Evolutionary conservation across 2,113 vertebrate species (phyloP), one percentile per base, ranked within the genome.

Genomic region (Natator depressus): DNA sequence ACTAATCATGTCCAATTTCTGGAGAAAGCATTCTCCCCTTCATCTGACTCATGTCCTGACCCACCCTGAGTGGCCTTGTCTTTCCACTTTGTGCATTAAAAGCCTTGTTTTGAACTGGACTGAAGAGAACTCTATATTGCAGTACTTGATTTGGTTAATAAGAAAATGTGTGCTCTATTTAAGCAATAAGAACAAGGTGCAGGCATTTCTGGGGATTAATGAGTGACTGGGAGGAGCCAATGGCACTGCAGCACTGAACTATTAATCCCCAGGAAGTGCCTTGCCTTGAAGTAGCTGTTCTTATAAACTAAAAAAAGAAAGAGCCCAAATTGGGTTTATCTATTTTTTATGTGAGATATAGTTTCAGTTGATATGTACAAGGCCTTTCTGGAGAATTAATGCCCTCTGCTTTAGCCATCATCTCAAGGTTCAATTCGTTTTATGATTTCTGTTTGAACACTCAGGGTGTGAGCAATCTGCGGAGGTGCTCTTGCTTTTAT

Each of bases 231-330:
- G 57, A 49, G 13, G 65, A 29, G 80, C 80, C 91, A 8, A 80
- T 88, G 69, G 78, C 47, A 13, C 6, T 50, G 47, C 11, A 88
- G 82, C 47, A 79, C 4, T 42, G 46, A 27, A 54, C 29, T 93
- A 93, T 81, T 86, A 93, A 91, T 76, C 51, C 59, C 5, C 80
- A 88, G 38, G 46, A 87, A 80, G 85, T 78, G 51, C 13, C 76
- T 87, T 72, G 65, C n/a, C 85, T 54, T 95, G 87, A 88, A 93
- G 88, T 88, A 85, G 4, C 42, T 95, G 38, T 46, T 91, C 94
- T 94, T 91, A 94, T 24, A 83, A 96, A 85, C 47, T 4, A 65
- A 75, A 93, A 47, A 46, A 85, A 88, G 90, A 10, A 84, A 62
- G 22, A 79, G n/a, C 22, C 17, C 65, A 82, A 91, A 89, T 49